Evolutionary conservation across 92 coral and sea anemone species (phyloP), one percentile per base, ranked within the genome.

Genomic region (Desmophyllum pertusum): DNA sequence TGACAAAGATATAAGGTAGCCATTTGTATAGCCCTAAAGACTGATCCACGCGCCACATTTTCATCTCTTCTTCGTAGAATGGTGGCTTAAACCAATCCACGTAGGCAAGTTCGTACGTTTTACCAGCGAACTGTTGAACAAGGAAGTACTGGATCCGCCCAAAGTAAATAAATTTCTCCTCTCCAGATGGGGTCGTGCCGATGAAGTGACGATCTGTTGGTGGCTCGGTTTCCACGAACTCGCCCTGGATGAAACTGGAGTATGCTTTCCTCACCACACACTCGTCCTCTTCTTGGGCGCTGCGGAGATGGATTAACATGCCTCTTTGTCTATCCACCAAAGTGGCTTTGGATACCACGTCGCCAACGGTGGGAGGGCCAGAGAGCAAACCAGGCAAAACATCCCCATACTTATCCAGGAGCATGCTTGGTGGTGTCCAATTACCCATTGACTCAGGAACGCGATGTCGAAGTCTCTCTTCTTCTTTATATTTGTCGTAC

Each of bases 41-140:
- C 18, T 13, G 30, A 31, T 35, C 75, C 5, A 69, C 46, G 30
- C 75, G 30, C 75, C 75, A 69, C 75, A 69, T 69, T 14, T 69
- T 69, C 3, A 23, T 31, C 11, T 69, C 46, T 14, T 69, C 45
- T 5, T 69, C 75, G 23, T 23, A 36, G 29, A 69, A 69, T 69
- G 75, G 75, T 14, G 75, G 75, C 75, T 69, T 69, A 23, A 69
- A 69, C 75, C 75, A 69, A 14, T 69, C 35, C 18, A 69, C 75
- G 45, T 35, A 69, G 1, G 75, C 75, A 21, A 69, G 18, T 15
- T 69, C 75, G 45, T 31, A 45, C 6, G 75, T 69, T 13, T 36
- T 31, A 14, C 75, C 75, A 4, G 75, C 33, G 18, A 33, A 69
- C 15, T 69, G 11, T 23, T 69, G 75, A 5, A 14, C 48, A 3